These are phyloP conservation scores for Sprattus sprattus DNA, from an alignment of 2,113 vertebrate genomes.

Conservation along the genomic window DNA sequence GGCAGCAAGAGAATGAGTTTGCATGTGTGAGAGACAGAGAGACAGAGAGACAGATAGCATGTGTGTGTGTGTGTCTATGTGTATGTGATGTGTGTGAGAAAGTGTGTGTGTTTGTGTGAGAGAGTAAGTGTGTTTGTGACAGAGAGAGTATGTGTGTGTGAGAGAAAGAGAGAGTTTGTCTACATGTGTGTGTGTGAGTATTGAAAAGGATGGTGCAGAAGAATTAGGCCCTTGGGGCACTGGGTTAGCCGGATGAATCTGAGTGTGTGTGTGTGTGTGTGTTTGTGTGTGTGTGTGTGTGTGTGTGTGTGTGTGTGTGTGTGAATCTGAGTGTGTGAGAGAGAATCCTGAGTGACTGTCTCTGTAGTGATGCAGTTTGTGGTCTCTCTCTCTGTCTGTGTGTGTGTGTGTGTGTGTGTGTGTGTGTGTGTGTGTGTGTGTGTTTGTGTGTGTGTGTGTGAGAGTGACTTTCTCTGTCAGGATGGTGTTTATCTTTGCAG, in stretches of 20 bases:
- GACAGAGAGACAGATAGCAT: background rate
- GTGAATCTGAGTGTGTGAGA: background rate
- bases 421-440: conserved; percentile 9
- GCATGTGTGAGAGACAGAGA: conserved; percentile 29
- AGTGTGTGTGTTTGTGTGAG: background rate
- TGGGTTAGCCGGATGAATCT: background rate
- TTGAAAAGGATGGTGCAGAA: background rate
- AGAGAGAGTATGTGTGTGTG: background rate
- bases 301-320: conserved; percentile 10
- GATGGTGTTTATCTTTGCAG: background rate
- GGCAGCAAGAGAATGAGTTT: too few relatives aligned
- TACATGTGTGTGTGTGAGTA: background rate
- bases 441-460: background rate
- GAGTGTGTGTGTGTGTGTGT: background rate
- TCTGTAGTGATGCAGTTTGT: background rate
- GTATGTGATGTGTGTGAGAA: background rate
- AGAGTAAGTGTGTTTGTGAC: background rate
- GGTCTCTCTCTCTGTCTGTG: background rate
- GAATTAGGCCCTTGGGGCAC: background rate
- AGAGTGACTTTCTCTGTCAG: background rate
- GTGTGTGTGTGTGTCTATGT: conserved; percentile 8
- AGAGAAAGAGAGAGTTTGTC: background rate
- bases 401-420: background rate
- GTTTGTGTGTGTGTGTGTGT: conserved; percentile 12
- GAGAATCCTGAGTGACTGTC: background rate